These are phyloP conservation scores for Microplitis mediator DNA, from an alignment of 1,140 invertebrate species.

Conservation along the genomic window DNA sequence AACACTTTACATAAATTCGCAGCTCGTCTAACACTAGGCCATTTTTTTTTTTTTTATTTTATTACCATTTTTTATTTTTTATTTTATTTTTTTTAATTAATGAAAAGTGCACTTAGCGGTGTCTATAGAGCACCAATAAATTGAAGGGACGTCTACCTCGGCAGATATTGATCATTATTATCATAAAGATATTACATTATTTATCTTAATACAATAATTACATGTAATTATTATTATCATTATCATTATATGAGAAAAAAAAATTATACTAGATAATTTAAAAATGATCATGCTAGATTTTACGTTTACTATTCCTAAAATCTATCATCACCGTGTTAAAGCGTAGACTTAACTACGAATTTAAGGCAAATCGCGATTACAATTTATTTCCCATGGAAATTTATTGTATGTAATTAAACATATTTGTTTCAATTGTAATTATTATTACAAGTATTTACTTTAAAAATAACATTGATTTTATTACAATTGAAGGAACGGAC, in stretches of 20 bases:
- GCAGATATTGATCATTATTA: constrained; percentile 55
- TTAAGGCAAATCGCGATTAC: constrained; percentile 53
- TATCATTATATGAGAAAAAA: background rate
- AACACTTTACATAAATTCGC: constrained; percentile 40
- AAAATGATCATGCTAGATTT: constrained; percentile 39
- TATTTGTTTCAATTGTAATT: no score
- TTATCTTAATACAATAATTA: background rate
- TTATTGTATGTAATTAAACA: background rate
- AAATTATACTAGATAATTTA: background rate
- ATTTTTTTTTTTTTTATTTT: constrained; percentile 41
- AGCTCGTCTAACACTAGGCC: constrained; percentile 55
- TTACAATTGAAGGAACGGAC: background rate
- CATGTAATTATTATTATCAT: background rate
- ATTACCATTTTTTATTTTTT: background rate
- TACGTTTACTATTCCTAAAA: constrained; percentile 35
- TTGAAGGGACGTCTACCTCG: constrained; percentile 54
- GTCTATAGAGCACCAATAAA: constrained; percentile 58
- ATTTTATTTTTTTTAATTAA: constrained; percentile 33
- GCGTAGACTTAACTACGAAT: constrained; percentile 53
- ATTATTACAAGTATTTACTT: no score
- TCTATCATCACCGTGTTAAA: constrained; percentile 58
- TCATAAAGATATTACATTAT: constrained; percentile 44
- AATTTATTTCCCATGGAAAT: constrained; percentile 35
- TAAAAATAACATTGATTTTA: no score
- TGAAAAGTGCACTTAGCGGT: constrained; percentile 61